Evolutionary conservation across 2,113 vertebrate genomes (phyloP).

Genomic region (Naja naja): DNA sequence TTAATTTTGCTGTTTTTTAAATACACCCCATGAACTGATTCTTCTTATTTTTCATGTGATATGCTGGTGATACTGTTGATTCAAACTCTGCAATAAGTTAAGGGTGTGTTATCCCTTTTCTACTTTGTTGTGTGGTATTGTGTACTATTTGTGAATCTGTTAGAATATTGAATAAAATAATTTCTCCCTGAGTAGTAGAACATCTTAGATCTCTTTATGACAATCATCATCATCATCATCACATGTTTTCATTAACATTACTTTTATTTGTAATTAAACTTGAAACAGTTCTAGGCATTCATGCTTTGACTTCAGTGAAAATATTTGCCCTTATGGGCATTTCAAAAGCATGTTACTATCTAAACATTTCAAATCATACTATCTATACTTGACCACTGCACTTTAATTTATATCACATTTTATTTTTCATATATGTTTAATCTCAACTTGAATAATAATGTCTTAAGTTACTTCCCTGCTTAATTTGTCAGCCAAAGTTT

Average conservation of each 20-base stretch:
- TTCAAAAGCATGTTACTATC: constrained; percentile 45
- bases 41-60: constrained; percentile 17
- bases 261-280: constrained; percentile 23
- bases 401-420: constrained; percentile 39
- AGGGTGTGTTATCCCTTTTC: constrained; percentile 62
- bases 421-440: constrained; percentile 30
- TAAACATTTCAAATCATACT: constrained; percentile 51
- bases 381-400: constrained; percentile 75
- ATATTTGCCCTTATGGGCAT: not conserved
- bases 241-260: constrained; percentile 44
- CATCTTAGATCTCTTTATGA: constrained; percentile 30
- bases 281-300: constrained; percentile 44
- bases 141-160: not conserved
- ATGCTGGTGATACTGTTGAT: constrained; percentile 48
- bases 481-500: constrained; percentile 31
- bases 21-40: not conserved
- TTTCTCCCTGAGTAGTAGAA: not conserved
- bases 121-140: constrained; percentile 22
- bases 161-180: not conserved
- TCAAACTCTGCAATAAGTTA: constrained; percentile 1
- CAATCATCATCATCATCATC: constrained; percentile 26
- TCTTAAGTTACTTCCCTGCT: constrained; percentile 39
- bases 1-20: constrained; percentile 40
- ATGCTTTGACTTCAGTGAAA: constrained; percentile 18
- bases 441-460: constrained; percentile 27